Percentiles rank a stretch among this genome's conserved stretches.
These are phyloP conservation scores for Spodoptera exigua DNA, from an alignment of 2,888 invertebrate genomes.

Conservation along the genomic window DNA sequence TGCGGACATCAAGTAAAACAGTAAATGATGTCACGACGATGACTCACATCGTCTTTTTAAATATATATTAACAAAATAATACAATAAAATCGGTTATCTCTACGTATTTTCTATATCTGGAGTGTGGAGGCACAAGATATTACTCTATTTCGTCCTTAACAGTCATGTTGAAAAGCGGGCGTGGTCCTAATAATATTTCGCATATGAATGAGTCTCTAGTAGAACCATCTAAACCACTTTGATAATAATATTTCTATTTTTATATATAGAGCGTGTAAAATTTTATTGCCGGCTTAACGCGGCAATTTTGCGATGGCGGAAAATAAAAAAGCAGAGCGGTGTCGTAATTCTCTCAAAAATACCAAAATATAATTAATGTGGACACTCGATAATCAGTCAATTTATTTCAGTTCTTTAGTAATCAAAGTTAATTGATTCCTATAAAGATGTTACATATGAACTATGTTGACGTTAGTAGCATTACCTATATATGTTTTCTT, in stretches of 20 bases:
- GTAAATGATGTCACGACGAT: slow-evolving; percentile 85
- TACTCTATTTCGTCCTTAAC: slow-evolving; percentile 56
- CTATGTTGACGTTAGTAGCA: slow-evolving; percentile 24
- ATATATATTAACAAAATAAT: slow-evolving; percentile 66
- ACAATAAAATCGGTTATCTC: slow-evolving; percentile 70
- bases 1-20: slow-evolving; percentile 80
- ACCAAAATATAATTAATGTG: slow-evolving; percentile 8
- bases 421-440: slow-evolving; percentile 21
- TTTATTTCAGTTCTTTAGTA: slow-evolving; percentile 20
- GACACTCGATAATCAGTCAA: slow-evolving; percentile 19
- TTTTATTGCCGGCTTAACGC: slow-evolving; percentile 34
- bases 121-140: slow-evolving; percentile 47
- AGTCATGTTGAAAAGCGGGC: slow-evolving; percentile 63
- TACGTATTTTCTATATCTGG: slow-evolving; percentile 50
- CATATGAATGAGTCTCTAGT: slow-evolving; percentile 48
- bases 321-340: slow-evolving; percentile 19
- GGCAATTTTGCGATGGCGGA: slow-evolving; percentile 14
- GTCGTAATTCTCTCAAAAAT: slow-evolving; percentile 26
- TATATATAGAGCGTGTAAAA: slow-evolving; percentile 32
- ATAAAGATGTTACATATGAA: slow-evolving; percentile 21
- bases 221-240: slow-evolving; percentile 28
- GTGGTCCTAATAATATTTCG: slow-evolving; percentile 52
- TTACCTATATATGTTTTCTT: slow-evolving; percentile 22
- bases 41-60: slow-evolving; percentile 78
- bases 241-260: slow-evolving; percentile 25